phyloP scores from a whole-genome alignment of 2,888 invertebrate genomes.

The Plagodis pulveraria region DNA sequence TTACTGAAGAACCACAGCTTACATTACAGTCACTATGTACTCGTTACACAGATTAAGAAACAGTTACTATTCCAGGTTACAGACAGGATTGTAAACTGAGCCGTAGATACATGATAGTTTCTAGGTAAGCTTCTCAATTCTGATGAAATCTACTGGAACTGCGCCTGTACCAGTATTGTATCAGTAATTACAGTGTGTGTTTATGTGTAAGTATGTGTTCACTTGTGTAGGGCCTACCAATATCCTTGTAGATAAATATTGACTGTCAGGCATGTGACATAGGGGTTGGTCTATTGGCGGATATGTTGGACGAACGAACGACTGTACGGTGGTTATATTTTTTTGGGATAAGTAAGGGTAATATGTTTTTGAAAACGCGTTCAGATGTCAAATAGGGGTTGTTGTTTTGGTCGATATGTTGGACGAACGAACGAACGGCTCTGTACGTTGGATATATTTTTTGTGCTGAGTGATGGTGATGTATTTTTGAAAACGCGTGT shows the following conservation, averaged over 20 bases:
- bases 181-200: constrained; percentile 45
- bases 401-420: constrained; percentile 7
- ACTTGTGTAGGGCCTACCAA: constrained; percentile 41
- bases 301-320: constrained; percentile 3
- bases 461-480: too few relatives aligned
- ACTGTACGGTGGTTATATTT: too few relatives aligned
- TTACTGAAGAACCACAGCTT: constrained; percentile 1
- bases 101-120: too few relatives aligned
- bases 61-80: too few relatives aligned
- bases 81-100: too few relatives aligned
- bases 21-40: too few relatives aligned
- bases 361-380: too few relatives aligned
- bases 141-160: constrained; percentile 4
- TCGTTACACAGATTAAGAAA: too few relatives aligned
- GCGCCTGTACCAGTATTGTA: constrained; percentile 30
- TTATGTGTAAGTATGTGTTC: constrained; percentile 22
- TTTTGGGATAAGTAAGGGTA: too few relatives aligned
- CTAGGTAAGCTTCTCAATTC: background rate
- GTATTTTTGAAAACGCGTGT: too few relatives aligned
- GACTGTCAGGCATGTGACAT: constrained; percentile 45
- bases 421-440: background rate
- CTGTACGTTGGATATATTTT: too few relatives aligned
- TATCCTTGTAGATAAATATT: constrained; percentile 58
- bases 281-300: constrained; percentile 23
- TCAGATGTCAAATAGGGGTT: constrained; percentile 37